Evolutionary conservation across 53 echinoderm and acorn worm species (phyloP).

Genomic region (Mesocentrotus franciscanus): DNA sequence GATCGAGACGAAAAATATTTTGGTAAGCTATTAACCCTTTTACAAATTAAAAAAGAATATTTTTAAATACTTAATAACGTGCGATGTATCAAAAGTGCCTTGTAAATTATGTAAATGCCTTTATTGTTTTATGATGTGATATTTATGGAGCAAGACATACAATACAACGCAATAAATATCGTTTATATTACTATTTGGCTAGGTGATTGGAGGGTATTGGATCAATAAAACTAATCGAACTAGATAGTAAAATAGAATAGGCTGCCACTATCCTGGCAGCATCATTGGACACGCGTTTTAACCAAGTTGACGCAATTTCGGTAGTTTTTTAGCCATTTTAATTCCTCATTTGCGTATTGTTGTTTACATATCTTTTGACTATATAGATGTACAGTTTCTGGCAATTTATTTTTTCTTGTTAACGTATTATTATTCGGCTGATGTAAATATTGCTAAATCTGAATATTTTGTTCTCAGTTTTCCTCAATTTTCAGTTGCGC

Average conservation of each 20-base stretch:
- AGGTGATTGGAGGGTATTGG: background rate
- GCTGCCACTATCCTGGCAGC: background rate
- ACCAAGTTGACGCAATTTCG: background rate
- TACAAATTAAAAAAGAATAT: background rate
- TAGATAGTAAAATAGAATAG: constrained; percentile 28
- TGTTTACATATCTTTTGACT: background rate
- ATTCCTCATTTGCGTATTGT: background rate
- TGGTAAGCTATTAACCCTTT: constrained; percentile 14
- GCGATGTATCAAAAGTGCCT: constrained; percentile 35
- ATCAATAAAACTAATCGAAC: constrained; percentile 2
- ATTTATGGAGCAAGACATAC: constrained; percentile 46
- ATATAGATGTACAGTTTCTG: constrained; percentile 21
- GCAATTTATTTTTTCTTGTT: constrained; percentile 19
- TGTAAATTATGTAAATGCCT: constrained; percentile 53
- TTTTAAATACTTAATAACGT: constrained; percentile 2
- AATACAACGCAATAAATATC: constrained; percentile 35
- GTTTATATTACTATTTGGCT: constrained; percentile 19
- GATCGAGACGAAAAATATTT: constrained; percentile 14
- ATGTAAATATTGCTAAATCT: constrained; percentile 44
- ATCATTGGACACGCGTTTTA: constrained; percentile 33
- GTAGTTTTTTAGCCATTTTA: background rate
- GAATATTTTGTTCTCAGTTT: constrained; percentile 34
- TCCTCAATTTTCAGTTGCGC: background rate
- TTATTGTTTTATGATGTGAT: constrained; percentile 32
- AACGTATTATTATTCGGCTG: constrained; percentile 25